phyloP scores from a whole-genome alignment of 64 coral and sea anemone species.

The Montipora capricornis region DNA sequence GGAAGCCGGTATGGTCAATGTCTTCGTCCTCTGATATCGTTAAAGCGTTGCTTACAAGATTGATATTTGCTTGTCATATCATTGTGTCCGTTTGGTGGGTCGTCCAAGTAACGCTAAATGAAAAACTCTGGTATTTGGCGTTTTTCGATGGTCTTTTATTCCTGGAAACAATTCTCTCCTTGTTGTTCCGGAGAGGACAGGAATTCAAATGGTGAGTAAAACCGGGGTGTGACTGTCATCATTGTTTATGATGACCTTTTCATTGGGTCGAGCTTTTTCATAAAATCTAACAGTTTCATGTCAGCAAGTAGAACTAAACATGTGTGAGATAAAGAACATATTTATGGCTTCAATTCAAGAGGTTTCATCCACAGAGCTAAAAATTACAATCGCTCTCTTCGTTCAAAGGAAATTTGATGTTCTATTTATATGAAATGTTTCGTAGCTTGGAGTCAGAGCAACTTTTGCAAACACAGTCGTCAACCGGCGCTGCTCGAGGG shows the following conservation, averaged over 20 bases:
- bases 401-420: too few species aligned
- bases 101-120: slow-evolving; percentile 1
- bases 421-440: too few species aligned
- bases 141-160: slow-evolving; percentile 43
- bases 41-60: slow-evolving; percentile 46
- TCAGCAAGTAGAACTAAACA: not conserved
- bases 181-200: slow-evolving; percentile 48
- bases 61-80: slow-evolving; percentile 45
- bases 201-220: slow-evolving; percentile 70
- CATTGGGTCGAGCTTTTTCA: not conserved
- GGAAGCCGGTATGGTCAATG: not conserved
- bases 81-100: slow-evolving; percentile 70
- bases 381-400: too few species aligned
- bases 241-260: not conserved
- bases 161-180: slow-evolving; percentile 38
- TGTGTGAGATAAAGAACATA: too few species aligned
- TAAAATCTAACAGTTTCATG: not conserved
- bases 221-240: not conserved
- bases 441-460: too few species aligned
- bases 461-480: too few species aligned
- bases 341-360: too few species aligned
- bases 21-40: slow-evolving; percentile 31
- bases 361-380: too few species aligned
- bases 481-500: too few species aligned
- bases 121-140: slow-evolving; percentile 40